Evolutionary conservation across 2,113 vertebrate species (phyloP).

Genomic region (Aleadryas rufinucha): DNA sequence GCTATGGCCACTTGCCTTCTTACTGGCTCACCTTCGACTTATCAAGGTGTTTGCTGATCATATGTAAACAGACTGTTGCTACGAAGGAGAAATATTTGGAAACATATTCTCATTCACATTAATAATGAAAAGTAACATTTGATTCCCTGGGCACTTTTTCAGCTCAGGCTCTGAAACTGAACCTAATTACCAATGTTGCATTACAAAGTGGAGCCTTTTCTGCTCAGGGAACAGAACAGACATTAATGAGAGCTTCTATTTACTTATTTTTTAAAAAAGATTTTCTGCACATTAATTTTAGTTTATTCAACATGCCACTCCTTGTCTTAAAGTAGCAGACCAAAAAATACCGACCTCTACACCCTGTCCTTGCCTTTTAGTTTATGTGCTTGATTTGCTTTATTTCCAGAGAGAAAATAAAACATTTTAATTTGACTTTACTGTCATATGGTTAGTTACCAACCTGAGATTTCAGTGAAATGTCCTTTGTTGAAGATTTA

Average conservation of each 20-base stretch:
- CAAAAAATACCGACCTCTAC: not conserved
- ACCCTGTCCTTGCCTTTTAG: not conserved
- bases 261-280: not conserved
- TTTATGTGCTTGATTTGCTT: not conserved
- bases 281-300: conserved; percentile 19
- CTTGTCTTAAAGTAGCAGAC: not conserved
- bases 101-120: conserved; percentile 15
- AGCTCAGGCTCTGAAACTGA: conserved; percentile 46
- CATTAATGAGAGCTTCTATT: not conserved
- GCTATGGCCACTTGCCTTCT: not conserved
- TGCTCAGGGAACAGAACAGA: not conserved
- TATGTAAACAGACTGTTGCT: not conserved
- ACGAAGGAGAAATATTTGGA: conserved; percentile 24
- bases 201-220: conserved; percentile 12
- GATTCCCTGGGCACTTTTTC: conserved; percentile 52
- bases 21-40: not conserved
- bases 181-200: conserved; percentile 53
- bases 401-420: conserved; percentile 41
- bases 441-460: conserved; percentile 45
- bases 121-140: conserved; percentile 50
- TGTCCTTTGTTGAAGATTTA: conserved; percentile 70
- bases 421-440: conserved; percentile 52
- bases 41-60: not conserved
- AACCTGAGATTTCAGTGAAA: conserved; percentile 62
- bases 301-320: not conserved